Evolutionary conservation across 2,113 vertebrate species (phyloP).

Genomic region (Rhynchomys soricoides): DNA sequence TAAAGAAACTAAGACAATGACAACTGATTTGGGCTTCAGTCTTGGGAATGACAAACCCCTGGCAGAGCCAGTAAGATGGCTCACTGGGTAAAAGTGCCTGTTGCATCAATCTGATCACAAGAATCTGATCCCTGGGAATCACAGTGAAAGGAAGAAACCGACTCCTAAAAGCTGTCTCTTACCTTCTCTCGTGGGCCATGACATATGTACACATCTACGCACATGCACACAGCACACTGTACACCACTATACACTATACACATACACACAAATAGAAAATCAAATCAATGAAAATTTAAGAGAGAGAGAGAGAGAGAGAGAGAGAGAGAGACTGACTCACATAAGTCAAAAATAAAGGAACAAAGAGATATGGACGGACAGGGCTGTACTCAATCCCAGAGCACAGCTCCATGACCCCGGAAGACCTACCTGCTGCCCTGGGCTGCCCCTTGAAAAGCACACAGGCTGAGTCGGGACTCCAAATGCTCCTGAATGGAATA

Average conservation of each 20-base stretch:
- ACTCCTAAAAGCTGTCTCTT: neutral
- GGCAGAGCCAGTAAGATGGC: neutral
- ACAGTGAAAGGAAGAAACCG: neutral
- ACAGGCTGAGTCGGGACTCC: neutral
- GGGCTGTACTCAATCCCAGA: no score
- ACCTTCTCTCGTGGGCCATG: neutral
- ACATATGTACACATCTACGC: neutral
- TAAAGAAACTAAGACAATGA: neutral
- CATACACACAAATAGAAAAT: neutral
- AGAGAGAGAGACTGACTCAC: neutral
- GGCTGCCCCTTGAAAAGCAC: neutral
- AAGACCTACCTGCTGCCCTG: no score
- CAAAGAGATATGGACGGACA: neutral
- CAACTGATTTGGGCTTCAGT: neutral
- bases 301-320: neutral
- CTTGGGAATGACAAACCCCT: neutral
- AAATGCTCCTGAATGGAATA: neutral
- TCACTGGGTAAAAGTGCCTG: no score
- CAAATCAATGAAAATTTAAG: neutral
- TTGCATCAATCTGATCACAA: neutral
- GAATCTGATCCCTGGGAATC: neutral
- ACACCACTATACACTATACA: neutral
- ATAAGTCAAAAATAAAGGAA: neutral
- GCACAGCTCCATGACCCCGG: neutral
- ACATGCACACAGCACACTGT: neutral